phyloP scores from a whole-genome alignment of 2,797 vertebrate species.

The Cossypha polioptera region DNA sequence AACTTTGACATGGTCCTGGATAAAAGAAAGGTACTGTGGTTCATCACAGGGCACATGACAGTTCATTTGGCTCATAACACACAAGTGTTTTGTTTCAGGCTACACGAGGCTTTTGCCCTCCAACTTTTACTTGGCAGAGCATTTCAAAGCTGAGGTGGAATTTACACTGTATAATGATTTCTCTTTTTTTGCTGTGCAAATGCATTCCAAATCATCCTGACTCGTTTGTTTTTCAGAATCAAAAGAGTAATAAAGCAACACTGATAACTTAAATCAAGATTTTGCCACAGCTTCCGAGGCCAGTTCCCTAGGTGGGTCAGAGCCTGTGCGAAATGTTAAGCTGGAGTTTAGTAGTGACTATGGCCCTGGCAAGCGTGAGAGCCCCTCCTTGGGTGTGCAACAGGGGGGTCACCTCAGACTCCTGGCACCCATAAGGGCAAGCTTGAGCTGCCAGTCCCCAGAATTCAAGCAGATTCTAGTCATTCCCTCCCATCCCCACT shows the following conservation, averaged over 20 bases:
- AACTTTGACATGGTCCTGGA: conserved; percentile 77
- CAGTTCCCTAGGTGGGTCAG: background rate
- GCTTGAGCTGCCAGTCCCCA: background rate
- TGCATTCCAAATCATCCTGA: background rate
- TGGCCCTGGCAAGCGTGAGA: background rate
- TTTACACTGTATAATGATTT: background rate
- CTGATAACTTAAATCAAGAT: background rate
- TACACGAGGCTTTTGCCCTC: fast-evolving
- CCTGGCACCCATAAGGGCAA: no score
- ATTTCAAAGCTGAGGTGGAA: background rate
- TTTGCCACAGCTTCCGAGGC: background rate
- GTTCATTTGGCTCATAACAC: background rate
- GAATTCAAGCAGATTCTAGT: background rate
- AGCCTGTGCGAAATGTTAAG: fast-evolving
- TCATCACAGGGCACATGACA: background rate
- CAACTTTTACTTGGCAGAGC: background rate
- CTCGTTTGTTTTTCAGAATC: background rate
- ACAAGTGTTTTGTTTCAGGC: background rate
- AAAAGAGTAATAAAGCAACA: background rate
- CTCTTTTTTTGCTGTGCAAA: background rate
- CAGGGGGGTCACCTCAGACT: background rate
- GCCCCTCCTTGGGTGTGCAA: no score
- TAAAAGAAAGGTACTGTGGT: background rate
- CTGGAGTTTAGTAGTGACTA: background rate
- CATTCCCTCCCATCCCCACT: background rate